These are phyloP conservation scores for Hesperia comma DNA, from an alignment of 2,888 invertebrate genomes.

Conservation along the genomic window DNA sequence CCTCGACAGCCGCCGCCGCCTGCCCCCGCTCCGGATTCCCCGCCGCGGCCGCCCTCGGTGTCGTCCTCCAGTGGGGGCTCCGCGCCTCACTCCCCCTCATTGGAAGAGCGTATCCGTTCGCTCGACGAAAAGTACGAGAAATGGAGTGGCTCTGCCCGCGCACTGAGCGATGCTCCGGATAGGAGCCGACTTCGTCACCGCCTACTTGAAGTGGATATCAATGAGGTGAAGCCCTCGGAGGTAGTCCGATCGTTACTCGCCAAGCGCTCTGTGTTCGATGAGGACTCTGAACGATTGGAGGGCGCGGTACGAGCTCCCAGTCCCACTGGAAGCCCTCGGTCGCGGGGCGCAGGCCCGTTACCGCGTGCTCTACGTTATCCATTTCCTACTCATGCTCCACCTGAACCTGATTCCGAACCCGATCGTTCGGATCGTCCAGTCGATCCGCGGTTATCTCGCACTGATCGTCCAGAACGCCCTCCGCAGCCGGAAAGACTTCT, in stretches of 20 bases:
- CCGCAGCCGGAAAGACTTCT: slow-evolving; percentile 51
- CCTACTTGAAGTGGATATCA: slow-evolving; percentile 90
- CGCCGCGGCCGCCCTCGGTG: slow-evolving; percentile 88
- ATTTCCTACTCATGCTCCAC: slow-evolving; percentile 86
- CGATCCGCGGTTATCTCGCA: slow-evolving; percentile 56
- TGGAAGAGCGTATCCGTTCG: slow-evolving; percentile 96
- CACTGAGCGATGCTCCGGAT: slow-evolving; percentile 83
- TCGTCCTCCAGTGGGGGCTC: slow-evolving; percentile 89
- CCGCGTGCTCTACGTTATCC: slow-evolving; percentile 60
- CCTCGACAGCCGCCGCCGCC: slow-evolving; percentile 73
- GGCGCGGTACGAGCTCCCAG: slow-evolving; percentile 94
- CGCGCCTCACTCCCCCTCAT: slow-evolving; percentile 88
- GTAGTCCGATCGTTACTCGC: slow-evolving; percentile 96
- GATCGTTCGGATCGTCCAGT: slow-evolving; percentile 47
- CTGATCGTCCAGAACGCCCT: slow-evolving; percentile 53
- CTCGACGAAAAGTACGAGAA: slow-evolving; percentile 97
- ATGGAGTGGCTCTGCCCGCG: slow-evolving; percentile 87
- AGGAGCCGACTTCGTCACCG: slow-evolving; percentile 87
- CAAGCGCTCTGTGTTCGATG: slow-evolving; percentile 97
- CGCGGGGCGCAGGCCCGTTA: slow-evolving; percentile 67
- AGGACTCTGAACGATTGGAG: slow-evolving; percentile 96
- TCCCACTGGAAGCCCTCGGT: slow-evolving; percentile 63
- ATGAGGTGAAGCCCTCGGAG: slow-evolving; percentile 95
- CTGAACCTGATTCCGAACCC: slow-evolving; percentile 28
- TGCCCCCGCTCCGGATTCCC: slow-evolving; percentile 85